Conservation (phyloP, 2,797 vertebrate species). For the Trichosurus vulpecula region DNA sequence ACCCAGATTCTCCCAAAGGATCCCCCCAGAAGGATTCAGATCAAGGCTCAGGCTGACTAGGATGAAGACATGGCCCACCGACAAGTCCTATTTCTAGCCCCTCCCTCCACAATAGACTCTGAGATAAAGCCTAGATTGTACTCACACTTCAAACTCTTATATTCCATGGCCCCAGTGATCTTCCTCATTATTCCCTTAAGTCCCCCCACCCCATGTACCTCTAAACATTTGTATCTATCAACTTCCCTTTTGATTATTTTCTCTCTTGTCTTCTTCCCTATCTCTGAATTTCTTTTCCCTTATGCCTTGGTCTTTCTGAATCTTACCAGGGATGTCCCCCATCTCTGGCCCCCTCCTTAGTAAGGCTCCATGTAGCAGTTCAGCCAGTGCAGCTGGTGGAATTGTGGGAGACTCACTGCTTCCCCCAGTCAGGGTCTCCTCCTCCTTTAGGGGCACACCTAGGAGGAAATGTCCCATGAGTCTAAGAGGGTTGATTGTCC, state of each 20-base stretch:
- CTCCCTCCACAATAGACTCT: neutral
- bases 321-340: conserved; percentile 75
- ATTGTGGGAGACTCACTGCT: conserved; percentile 82
- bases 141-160: neutral
- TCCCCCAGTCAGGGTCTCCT: conserved; percentile 61
- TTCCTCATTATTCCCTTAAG: neutral
- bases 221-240: neutral
- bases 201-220: neutral
- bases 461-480: conserved; percentile 59
- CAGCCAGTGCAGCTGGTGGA: conserved; percentile 81
- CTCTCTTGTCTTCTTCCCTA: conserved; percentile 15
- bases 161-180: neutral
- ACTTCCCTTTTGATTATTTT: conserved; percentile 9
- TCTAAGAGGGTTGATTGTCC: neutral
- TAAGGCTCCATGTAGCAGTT: conserved; percentile 84
- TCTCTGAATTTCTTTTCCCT: conserved; percentile 37
- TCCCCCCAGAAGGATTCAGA: neutral
- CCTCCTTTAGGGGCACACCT: conserved; percentile 79
- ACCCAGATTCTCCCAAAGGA: neutral
- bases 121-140: neutral
- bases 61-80: neutral
- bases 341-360: conserved; percentile 87
- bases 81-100: neutral
- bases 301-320: neutral
- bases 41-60: neutral